Conservation (phyloP, 2,888 invertebrate genomes). For the Rhagophthalmus giganteus region DNA sequence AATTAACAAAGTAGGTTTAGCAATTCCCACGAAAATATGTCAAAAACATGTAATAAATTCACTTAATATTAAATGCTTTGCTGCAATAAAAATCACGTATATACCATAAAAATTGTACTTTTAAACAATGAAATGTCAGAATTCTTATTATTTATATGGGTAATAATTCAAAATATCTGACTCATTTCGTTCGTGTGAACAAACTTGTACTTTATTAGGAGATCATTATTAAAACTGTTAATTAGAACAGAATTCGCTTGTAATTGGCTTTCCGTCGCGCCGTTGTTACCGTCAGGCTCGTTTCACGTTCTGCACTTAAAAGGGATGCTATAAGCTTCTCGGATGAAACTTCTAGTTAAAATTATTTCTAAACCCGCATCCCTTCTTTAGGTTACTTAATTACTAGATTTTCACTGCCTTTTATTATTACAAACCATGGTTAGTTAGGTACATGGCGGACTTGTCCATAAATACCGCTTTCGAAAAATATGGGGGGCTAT, state of each 20-base stretch:
- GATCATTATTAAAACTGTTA: conserved; percentile 54
- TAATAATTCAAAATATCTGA: conserved; percentile 33
- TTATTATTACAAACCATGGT: conserved; percentile 28
- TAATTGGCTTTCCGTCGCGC: conserved; percentile 17
- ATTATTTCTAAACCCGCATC: conserved; percentile 35
- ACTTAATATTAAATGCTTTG: conserved; percentile 2
- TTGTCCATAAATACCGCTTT: not conserved
- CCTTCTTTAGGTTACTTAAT: conserved; percentile 39
- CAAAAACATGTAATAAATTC: conserved; percentile 14
- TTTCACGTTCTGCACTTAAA: conserved; percentile 5
- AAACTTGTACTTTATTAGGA: conserved; percentile 53
- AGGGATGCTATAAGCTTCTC: conserved; percentile 3
- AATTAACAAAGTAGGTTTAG: conserved; percentile 21
- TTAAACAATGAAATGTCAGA: conserved; percentile 19
- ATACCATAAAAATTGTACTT: conserved; percentile 14
- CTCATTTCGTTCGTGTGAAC: conserved; percentile 48
- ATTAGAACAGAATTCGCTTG: conserved; percentile 36
- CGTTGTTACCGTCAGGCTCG: conserved; percentile 14
- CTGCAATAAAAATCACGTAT: conserved; percentile 20
- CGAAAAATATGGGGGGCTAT: not conserved
- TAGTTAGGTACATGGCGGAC: conserved; percentile 19
- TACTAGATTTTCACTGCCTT: conserved; percentile 34
- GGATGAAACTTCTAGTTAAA: conserved; percentile 11
- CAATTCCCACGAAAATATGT: conserved; percentile 21
- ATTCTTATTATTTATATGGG: conserved; percentile 24